Conservation (phyloP, 2,797 vertebrate genomes). For the Gymnoscopelus microlampas region DNA sequence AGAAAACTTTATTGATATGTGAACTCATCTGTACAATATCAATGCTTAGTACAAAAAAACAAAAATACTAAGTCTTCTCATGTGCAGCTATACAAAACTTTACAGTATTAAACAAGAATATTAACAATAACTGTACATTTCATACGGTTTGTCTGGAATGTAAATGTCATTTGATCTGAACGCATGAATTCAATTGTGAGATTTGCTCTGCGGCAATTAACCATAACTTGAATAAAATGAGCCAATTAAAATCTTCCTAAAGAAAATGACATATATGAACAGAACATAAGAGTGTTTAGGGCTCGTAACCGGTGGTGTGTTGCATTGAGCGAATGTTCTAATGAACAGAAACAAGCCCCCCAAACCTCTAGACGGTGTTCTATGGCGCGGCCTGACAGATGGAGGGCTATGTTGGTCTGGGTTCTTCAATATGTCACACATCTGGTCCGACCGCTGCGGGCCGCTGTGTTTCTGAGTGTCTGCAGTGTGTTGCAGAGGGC, state of each 20-base stretch:
- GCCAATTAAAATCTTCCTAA: slow-evolving; percentile 28
- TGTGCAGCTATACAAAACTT: slow-evolving; percentile 55
- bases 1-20: slow-evolving; percentile 63
- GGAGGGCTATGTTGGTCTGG: slow-evolving; percentile 32
- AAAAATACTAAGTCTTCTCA: no score
- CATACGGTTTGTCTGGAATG: slow-evolving; percentile 20
- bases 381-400: slow-evolving; percentile 35
- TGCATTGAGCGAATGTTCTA: slow-evolving; percentile 29
- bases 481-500: slow-evolving; percentile 15
- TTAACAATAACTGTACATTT: slow-evolving; percentile 72
- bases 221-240: slow-evolving; percentile 31
- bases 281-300: slow-evolving; percentile 23
- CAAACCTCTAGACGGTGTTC: slow-evolving; percentile 24
- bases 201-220: slow-evolving; percentile 43
- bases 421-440: slow-evolving; percentile 51
- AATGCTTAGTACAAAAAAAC: no score
- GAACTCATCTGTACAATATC: slow-evolving; percentile 30
- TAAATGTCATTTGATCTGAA: slow-evolving; percentile 27
- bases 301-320: slow-evolving; percentile 26
- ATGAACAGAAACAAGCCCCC: slow-evolving; percentile 37
- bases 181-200: not conserved
- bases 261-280: slow-evolving; percentile 2
- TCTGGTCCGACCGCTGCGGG: slow-evolving; percentile 48
- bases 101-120: slow-evolving; percentile 47
- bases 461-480: slow-evolving; percentile 32